Base-by-base conservation (phyloP, 2,113 vertebrate genomes). In the Hydrolagus affinis region DNA sequence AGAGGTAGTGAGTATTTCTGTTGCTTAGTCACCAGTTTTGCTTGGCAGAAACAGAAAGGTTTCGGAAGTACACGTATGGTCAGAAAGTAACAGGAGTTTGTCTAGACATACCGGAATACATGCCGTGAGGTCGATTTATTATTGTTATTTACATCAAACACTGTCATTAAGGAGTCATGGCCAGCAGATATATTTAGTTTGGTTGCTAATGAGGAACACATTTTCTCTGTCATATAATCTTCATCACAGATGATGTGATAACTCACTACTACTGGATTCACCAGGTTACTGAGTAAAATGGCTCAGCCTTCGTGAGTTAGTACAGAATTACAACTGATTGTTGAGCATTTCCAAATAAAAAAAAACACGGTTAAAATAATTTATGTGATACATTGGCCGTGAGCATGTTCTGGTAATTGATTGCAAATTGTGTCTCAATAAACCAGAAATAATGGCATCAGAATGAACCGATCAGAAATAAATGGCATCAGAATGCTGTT, bases 11-110 rank as follows among this genome's bases (percentile, higher is more conserved):
- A 91, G 91, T 87, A 89, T 87, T 88, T 90, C 91, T 74, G 85
- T 86, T 86, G 92, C 93, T 94, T 92, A 93, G 91, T 95, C 94
- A 94, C 93, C 92, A 87, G 88, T 88, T 88, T 87, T 44, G 90
- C 90, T 89, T 93, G 93, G 92, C 92, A 88, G 44, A 90, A 91
- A 90, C 86, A 71, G 88, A 86, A 89, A 87, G 90, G 89, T 88
- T 91, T 89, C 92, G 91, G 92, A 93, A 92, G 91, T 89, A 87
- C 91, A 89, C 89, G 88, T 91, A 92, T 94, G 93, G 93, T 92
- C 93, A 94, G 93, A 91, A 92, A 91, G 92, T 92, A 83, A 83
- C 32, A 91, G 92, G 93, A 94, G 93, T 93, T 88, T 90, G 94
- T 94, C 94, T 94, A 94, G 94, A 95, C 93, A 80, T 88, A 88